Base-by-base conservation (phyloP, 2,113 vertebrate genomes). In the Antennarius striatus region DNA sequence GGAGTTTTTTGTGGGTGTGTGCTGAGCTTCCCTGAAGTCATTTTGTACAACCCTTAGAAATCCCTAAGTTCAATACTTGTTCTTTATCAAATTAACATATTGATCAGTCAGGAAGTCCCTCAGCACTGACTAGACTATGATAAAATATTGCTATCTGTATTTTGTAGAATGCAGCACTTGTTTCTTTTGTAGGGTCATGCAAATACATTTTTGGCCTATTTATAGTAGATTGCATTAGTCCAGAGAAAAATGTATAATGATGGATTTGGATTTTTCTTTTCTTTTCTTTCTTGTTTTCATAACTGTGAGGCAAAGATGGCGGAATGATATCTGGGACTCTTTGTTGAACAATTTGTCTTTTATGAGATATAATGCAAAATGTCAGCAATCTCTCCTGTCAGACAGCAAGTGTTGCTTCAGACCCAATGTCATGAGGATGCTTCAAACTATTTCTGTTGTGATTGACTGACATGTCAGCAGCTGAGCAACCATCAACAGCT, bases 71-170 rank as follows among this genome's bases (percentile, higher is more conserved):
- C 80, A 82, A 90, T 88, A 81, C 76, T 73, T 85, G 78, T 80
- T 82, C 83, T 86, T 86, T 86, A 82, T 90, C 82, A 83, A 71
- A 86, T 90, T 80, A 87, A 83, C 83, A 81, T 79, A 85, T 81
- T 82, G 86, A 87, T 89, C 80, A 83, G 70, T 54, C 81, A 74
- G 71, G 74, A 84, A 85, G 83, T 72, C 70, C 48, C 75, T 72
- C 82, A 83, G 75, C 66, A 79, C 53, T 60, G 73, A 84, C 58
- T 63, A 57, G 71, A 56, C 68, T 46, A 68, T 57, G 30, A 63
- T 66, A 73, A 84, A 86, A 71, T 69, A 64, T 68, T 73, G 68
- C 71, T 64, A 82, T 85, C 70, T 57, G 72, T 85, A 81, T 84
- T 67, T 77, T 73, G 51, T 81, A 75, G 66, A 75, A 81, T 81